Evolutionary conservation across 2,888 invertebrate species (phyloP).

Genomic region (Synanthedon tipuliformis): DNA sequence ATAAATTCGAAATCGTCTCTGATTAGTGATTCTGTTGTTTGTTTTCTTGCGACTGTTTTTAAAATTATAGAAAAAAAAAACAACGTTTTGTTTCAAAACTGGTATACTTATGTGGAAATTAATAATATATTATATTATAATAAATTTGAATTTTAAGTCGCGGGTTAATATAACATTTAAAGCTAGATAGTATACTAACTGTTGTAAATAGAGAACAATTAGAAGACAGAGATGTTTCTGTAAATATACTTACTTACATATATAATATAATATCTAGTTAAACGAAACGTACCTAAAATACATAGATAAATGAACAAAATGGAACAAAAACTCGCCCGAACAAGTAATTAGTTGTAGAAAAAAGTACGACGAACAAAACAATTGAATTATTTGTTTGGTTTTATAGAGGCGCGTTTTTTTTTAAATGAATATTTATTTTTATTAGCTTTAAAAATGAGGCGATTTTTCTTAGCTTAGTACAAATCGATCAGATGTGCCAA

Average conservation of each 20-base stretch:
- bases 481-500: conserved; percentile 64
- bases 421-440: conserved; percentile 43
- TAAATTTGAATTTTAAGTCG: conserved; percentile 22
- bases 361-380: conserved; percentile 37
- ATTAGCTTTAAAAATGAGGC: conserved; percentile 42
- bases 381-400: conserved; percentile 40
- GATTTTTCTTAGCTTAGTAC: conserved; percentile 62
- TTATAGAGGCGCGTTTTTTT: conserved; percentile 35
- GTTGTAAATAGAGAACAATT: conserved; percentile 48
- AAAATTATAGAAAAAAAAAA: neutral
- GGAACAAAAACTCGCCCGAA: conserved; percentile 68
- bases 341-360: conserved; percentile 54
- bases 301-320: conserved; percentile 50
- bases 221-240: conserved; percentile 45
- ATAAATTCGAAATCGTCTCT: conserved; percentile 52
- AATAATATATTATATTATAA: neutral
- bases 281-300: conserved; percentile 24
- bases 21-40: conserved; percentile 43
- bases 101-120: too few species aligned
- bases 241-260: conserved; percentile 37
- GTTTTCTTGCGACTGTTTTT: conserved; percentile 2
- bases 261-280: neutral
- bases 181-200: conserved; percentile 56
- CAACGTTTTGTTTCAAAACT: too few species aligned
- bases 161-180: conserved; percentile 30